phyloP scores from a whole-genome alignment of 2,113 vertebrate species.

The Pseudorhombus dupliciocellatus region DNA sequence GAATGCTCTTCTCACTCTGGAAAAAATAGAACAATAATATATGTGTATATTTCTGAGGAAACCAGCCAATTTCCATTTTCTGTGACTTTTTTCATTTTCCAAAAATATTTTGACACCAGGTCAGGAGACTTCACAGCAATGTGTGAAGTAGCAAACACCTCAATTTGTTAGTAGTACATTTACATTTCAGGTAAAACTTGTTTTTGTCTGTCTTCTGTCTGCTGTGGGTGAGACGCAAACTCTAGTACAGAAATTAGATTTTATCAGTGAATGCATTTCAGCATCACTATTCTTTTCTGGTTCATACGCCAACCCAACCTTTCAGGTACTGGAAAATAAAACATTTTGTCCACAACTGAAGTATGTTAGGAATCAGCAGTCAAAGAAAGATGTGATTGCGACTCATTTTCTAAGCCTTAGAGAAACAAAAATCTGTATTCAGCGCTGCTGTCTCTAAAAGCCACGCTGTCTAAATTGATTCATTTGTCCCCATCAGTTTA shows the following conservation, averaged over 20 bases:
- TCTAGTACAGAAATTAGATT: slow-evolving; percentile 9
- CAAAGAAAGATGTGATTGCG: neutral
- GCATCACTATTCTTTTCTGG: neutral
- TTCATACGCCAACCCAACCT: slow-evolving; percentile 1
- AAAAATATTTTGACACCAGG: too few relatives aligned
- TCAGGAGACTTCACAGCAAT: too few relatives aligned
- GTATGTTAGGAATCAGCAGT: neutral
- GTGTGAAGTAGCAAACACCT: neutral
- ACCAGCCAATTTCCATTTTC: too few relatives aligned
- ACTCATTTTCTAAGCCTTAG: neutral
- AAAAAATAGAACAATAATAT: too few relatives aligned
- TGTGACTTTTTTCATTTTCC: too few relatives aligned
- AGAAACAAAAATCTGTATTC: slow-evolving; percentile 12
- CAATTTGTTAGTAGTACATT: neutral
- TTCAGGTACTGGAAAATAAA: neutral
- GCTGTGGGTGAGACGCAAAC: neutral
- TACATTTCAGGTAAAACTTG: neutral
- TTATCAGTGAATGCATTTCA: neutral
- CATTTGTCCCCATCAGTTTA: slow-evolving; percentile 37
- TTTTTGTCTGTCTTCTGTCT: too few relatives aligned
- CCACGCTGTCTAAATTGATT: slow-evolving; percentile 13
- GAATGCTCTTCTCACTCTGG: too few relatives aligned
- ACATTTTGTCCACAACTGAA: neutral
- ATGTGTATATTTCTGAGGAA: too few relatives aligned
- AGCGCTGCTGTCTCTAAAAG: slow-evolving; percentile 3